Percentiles rank a stretch among this genome's conserved stretches.
phyloP scores from a whole-genome alignment of 2,888 invertebrate species.

The Proisotoma minuta region DNA sequence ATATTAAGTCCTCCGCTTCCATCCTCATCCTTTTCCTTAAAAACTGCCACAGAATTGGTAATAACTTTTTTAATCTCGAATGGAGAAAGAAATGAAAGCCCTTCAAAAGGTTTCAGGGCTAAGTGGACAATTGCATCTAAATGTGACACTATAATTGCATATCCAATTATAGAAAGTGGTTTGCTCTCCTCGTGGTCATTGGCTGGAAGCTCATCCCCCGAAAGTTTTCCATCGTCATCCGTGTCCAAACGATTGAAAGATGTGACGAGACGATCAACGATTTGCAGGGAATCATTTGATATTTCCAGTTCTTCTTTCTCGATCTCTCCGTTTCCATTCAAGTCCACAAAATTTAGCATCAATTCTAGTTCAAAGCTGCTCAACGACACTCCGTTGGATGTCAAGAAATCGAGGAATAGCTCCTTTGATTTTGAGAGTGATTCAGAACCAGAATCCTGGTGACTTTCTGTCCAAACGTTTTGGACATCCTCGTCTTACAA shows the following conservation, averaged over 20 bases:
- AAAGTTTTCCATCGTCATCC: constrained; percentile 21
- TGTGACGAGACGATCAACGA: constrained; percentile 9
- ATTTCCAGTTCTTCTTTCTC: not conserved
- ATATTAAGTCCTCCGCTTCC: constrained; percentile 16
- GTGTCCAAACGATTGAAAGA: constrained; percentile 21
- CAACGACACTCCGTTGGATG: not conserved
- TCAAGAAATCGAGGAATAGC: not conserved
- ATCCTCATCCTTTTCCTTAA: constrained; percentile 23
- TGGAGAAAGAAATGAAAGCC: constrained; percentile 8
- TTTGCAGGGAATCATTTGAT: not conserved
- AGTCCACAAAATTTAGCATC: not conserved
- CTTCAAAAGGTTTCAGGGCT: constrained; percentile 17
- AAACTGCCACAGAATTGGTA: constrained; percentile 22
- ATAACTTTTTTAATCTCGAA: constrained; percentile 22
- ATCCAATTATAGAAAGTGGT: constrained; percentile 10
- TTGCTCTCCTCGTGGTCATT: not conserved
- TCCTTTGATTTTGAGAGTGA: not conserved
- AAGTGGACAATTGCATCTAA: constrained; percentile 1
- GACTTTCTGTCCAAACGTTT: constrained; percentile 22
- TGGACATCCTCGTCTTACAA: constrained; percentile 13
- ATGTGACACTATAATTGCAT: constrained; percentile 5
- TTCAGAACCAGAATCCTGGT: not conserved
- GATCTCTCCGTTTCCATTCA: not conserved
- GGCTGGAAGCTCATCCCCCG: constrained; percentile 12
- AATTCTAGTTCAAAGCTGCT: not conserved